Conservation (phyloP, 2,888 invertebrate species). For the Trichacis sp. region DNA sequence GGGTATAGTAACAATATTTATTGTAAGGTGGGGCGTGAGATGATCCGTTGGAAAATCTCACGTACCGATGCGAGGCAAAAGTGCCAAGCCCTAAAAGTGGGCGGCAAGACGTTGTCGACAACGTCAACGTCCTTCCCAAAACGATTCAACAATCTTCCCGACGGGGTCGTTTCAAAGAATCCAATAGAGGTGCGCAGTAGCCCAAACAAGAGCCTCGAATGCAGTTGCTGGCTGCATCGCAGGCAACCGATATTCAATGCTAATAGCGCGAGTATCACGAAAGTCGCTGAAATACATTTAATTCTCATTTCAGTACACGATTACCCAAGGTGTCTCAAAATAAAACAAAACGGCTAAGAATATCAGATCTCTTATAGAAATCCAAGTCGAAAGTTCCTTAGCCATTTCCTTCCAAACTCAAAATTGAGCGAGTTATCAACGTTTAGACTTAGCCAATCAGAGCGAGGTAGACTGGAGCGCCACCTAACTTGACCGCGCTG, state of each 20-base stretch:
- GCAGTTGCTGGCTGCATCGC: slow-evolving; percentile 71
- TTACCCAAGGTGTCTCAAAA: too few species aligned
- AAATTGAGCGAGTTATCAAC: too few species aligned
- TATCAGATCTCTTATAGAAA: too few species aligned
- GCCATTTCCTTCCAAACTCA: too few species aligned
- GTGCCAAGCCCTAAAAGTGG: slow-evolving; percentile 79
- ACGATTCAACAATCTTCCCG: slow-evolving; percentile 83
- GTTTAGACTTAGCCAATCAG: too few species aligned
- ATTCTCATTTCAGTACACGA: background rate
- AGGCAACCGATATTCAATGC: slow-evolving; percentile 64
- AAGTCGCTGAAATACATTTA: slow-evolving; percentile 62
- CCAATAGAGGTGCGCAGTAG: slow-evolving; percentile 78
- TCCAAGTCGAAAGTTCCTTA: too few species aligned
- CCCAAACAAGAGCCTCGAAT: slow-evolving; percentile 75
- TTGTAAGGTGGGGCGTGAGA: too few species aligned
- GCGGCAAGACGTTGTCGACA: slow-evolving; percentile 79
- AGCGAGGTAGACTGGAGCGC: too few species aligned
- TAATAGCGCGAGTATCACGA: slow-evolving; percentile 61
- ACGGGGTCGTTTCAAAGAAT: slow-evolving; percentile 86
- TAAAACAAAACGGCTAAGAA: too few species aligned
- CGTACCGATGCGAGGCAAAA: slow-evolving; percentile 65
- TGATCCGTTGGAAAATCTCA: slow-evolving; percentile 50
- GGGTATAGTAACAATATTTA: too few species aligned
- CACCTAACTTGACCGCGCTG: too few species aligned
- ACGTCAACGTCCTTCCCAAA: slow-evolving; percentile 82